These are phyloP conservation scores for Salvelinus fontinalis DNA, from an alignment of 2,113 vertebrate genomes.

Conservation along the genomic window DNA sequence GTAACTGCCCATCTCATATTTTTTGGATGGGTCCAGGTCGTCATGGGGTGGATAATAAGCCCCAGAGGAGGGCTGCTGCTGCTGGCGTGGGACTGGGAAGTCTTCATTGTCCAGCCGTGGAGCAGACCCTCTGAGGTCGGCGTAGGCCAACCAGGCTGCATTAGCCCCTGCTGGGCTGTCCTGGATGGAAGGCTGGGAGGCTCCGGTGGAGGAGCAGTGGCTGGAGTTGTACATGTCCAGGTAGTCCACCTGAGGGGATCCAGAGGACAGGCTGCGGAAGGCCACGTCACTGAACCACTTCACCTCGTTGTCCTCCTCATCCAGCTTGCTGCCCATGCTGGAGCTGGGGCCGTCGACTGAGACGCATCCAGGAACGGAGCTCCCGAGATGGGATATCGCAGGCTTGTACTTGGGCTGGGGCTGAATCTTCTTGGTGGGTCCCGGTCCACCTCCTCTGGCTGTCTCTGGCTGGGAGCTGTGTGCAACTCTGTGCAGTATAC, in stretches of 20 bases:
- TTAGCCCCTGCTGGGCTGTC: conserved; percentile 71
- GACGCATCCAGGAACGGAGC: conserved; percentile 38
- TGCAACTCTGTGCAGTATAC: conserved; percentile 52
- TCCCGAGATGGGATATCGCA: conserved; percentile 46
- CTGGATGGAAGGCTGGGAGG: conserved; percentile 80
- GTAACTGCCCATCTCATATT: conserved; percentile 76
- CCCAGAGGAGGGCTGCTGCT: conserved; percentile 33
- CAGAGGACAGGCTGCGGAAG: conserved; percentile 75
- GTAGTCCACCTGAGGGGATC: conserved; percentile 64
- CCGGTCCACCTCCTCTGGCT: conserved; percentile 42
- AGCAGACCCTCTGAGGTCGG: conserved; percentile 68
- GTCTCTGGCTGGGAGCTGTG: conserved; percentile 62
- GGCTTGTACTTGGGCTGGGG: conserved; percentile 19
- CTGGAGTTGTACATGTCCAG: conserved; percentile 87
- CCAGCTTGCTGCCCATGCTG: conserved; percentile 81
- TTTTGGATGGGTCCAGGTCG: conserved; percentile 66
- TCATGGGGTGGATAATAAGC: conserved; percentile 39
- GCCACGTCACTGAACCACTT: conserved; percentile 79
- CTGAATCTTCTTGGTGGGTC: conserved; percentile 52
- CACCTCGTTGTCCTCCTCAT: conserved; percentile 83
- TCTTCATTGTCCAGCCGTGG: conserved; percentile 67
- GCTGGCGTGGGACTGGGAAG: conserved; percentile 45
- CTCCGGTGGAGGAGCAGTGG: conserved; percentile 73
- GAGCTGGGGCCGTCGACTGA: conserved; percentile 67
- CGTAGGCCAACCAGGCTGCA: conserved; percentile 75